Evolutionary conservation across 2,797 vertebrate species (phyloP), one percentile per base, ranked within the genome.

Genomic region (Moxostoma hubbsi): DNA sequence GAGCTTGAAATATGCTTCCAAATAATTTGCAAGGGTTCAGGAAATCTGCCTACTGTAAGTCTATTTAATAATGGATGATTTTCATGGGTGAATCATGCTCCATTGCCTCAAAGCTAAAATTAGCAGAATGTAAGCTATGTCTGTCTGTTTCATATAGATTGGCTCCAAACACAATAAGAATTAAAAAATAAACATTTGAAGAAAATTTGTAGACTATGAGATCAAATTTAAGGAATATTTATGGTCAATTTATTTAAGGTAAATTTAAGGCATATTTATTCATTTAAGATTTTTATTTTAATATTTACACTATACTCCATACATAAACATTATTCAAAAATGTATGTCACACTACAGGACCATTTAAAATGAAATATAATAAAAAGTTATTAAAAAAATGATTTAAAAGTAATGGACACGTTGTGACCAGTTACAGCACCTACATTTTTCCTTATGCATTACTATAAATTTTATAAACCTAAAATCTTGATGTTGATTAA

Each of bases 31-130:
- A 71, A 49, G 55, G 68, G 84, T 75, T 80, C 83, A 79, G 75
- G 74, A 75, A 69, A 16, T 78, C 82, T 90, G 86, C 87, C 80
- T 83, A 88, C 87, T 85, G 51, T 71, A 87, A 64, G 82, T 88
- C 77, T 85, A 89, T 85, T 91, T 74, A 92, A 90, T 90, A 92
- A 92, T 84, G 75, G 72, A 92, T 82, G 85, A 85, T 78, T 79
- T 81, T 80, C 74, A 12, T 76, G 43, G 46, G 76, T 69, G 84
- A 77, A 83, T 80, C 62, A 79, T 61, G 9, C 63, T 72, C 67
- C 61, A 73, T 76, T 87, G 80, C 81, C 76, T 88, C 82, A 80
- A 64, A 73, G 1, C 70, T 73, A 79, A 18, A 4, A 9, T 6
- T 47, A 67, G 16, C 63, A 62, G 57, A 78, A 76, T 73, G 51